Evolutionary conservation across 2,797 vertebrate genomes (phyloP), one percentile per base, ranked within the genome.

Genomic region (Fundulus diaphanus): DNA sequence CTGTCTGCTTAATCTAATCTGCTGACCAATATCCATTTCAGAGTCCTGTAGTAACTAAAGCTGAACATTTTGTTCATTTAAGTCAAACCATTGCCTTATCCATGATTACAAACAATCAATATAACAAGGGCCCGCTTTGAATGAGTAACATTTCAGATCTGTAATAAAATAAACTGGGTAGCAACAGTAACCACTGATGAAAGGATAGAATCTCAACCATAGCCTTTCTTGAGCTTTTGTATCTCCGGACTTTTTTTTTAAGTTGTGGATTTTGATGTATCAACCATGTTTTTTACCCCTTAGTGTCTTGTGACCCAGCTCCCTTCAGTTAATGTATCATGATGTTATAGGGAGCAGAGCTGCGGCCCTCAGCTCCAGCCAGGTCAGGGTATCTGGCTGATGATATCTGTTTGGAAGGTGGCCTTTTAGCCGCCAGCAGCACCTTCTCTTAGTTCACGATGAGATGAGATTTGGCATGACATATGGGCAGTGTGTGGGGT

Each of bases 401-500:
- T 87, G 84, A 72, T 80, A 84, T 86, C 76, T 78, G 87, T 79
- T 70, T 67, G 82, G 83, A 88, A 66, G 74, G 72, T 85, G 85
- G 83, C 83, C 87, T 90, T 89, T 89, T 63, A 59, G 81, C 84
- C 68, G 72, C 80, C 79, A 16, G 78, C 83, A 82, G 77, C 83
- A 78, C 85, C 85, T 89, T 84, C 67, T 74, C 77, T 81, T 73
- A 56, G 78, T 0, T 0, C 33, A 27, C 11, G 83, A 81, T 71
- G 70, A 75, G 88, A 87, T 80, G 77, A 74, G 74, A 81, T 90
- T 76, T 84, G 80, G 72, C 70, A 7, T 82, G 85, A 88, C 92
- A 91, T 91, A 91, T 90, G 90, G 90, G 56, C 78, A 63, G 52
- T 75, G 70, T 87, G 85, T 59, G 49, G 86, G 79, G 79, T 56